A percentile compares a stretch with the other conserved stretches of the same genome.
Conservation (phyloP, 2,113 vertebrate species). For the Tympanuchus pallidicinctus region DNA sequence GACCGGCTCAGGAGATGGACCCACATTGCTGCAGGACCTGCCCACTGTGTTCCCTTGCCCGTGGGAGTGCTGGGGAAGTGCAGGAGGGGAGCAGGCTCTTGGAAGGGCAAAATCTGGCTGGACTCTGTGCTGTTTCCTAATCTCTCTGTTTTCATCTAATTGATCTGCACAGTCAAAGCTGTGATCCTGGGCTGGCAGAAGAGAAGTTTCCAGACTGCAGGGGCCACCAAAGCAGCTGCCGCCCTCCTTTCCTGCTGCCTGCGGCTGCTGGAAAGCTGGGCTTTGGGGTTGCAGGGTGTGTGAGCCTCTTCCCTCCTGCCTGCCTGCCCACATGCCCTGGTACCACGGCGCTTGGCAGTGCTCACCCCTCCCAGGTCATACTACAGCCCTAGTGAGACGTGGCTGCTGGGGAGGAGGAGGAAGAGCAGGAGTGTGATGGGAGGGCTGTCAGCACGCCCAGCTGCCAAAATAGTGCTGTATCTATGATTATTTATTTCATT, state of each 20-base stretch:
- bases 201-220: slow-evolving; percentile 31
- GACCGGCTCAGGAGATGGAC: neutral
- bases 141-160: slow-evolving; percentile 19
- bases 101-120: neutral
- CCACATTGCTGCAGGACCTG: neutral
- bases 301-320: neutral
- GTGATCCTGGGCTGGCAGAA: slow-evolving; percentile 1
- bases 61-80: neutral
- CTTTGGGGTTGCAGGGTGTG: neutral
- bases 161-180: slow-evolving; percentile 39
- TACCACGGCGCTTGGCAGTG: accelerated
- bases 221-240: slow-evolving; percentile 63
- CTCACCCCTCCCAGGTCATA: neutral
- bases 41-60: neutral
- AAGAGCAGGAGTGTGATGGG: neutral
- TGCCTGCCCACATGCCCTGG: accelerated
- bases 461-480: neutral
- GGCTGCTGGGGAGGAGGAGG: neutral
- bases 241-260: slow-evolving; percentile 9
- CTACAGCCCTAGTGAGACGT: slow-evolving; percentile 4
- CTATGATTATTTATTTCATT: neutral
- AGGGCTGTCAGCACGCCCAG: neutral
- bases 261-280: neutral
- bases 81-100: neutral
- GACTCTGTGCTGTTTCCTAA: neutral